Base-by-base conservation (phyloP, 2,888 invertebrate genomes). In the Napeogenes sylphis region DNA sequence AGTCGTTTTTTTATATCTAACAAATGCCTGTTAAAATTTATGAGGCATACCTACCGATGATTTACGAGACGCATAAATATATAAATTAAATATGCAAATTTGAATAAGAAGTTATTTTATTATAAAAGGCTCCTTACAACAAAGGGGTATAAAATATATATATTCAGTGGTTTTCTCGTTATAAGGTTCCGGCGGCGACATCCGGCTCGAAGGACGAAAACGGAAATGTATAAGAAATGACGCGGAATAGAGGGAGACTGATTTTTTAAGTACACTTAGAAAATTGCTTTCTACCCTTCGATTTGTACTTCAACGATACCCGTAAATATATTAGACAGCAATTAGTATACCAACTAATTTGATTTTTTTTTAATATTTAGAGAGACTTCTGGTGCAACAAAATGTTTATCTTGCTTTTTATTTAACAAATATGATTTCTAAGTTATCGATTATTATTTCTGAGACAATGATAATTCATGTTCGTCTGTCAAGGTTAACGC, bases 131-230 rank as follows among this genome's bases (percentile, higher is more conserved):
- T 59, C 45, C 13, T 33, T 46, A 30, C 58, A 58, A 60, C 58
- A 62, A 59, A 64, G 58, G 60, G 60, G 42, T 45, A 38, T 58
- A 58, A 56, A 46, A 57, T 61, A 64, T 65, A 62, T 65, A 63
- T 65, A 65, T 64, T 70, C 61, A 63, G 61, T 61, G 75, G 74
- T 75, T 78, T 81, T 80, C 83, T 88, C 85, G 85, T 89, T 87
- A 88, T 77, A 77, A 78, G 77, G 74, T 80, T 85, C 85, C 87
- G 84, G 77, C 69, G 72, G 70, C 72, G 69, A 75, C 72, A 78
- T 87, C 87, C 86, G 87, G 80, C 75, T 77, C 78, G 77, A 73
- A 83, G 83, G 81, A 81, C 81, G 82, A 77, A 79, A 70, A 71
- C 83, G 85, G 85, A 87, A 82, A 81, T 79, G 78, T 80, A 73